Evolutionary conservation across 2,888 invertebrate species (phyloP), one percentile per base, ranked within the genome.

Genomic region (Dorcus hopei): DNA sequence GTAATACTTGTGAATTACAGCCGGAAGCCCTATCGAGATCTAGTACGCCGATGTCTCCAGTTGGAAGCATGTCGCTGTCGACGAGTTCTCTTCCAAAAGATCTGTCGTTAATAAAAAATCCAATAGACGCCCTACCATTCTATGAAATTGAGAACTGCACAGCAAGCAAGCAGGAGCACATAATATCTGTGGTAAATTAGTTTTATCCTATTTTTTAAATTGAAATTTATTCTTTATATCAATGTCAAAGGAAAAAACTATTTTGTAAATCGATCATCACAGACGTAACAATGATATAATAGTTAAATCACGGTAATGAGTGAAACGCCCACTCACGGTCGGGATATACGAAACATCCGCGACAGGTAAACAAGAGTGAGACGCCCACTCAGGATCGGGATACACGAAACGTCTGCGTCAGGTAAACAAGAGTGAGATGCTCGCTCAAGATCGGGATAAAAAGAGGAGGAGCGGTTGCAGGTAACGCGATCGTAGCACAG

Each of bases 151-250:
- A 93, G 77, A 89, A 88, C 42, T 93, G 93, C 74, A 93, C 93
- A 3, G 93, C 93, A 9, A 91, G 91, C 68, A 91, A 91, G 70
- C 92, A 93, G 77, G 93, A 93, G 70, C 93, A 93, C 73, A 87
- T 93, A 42, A 90, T 93, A 43, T 92, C 93, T 7, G 93, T 93
- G 74, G 90, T 90, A 68, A 79, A 83, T 72, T 54, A 14, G 2
- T 9, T 39, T 14, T 48, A 11, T 33, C 7, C 1, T 33, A 33
- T 33, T 1, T 33, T 1, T 33, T 33, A 6, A 26, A 7, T 33
- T 14, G 14, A 33, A 33, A 33, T 33, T 3, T 33, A 19, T 19
- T 19, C 3, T 14, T 14, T 14, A 14, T 14, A 19, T 19, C 3
- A 19, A 19, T 19, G 19, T 3, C 19, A 3, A 19, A 19, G 19